Conservation (phyloP, 2,888 invertebrate genomes). For the Spisula solida region DNA sequence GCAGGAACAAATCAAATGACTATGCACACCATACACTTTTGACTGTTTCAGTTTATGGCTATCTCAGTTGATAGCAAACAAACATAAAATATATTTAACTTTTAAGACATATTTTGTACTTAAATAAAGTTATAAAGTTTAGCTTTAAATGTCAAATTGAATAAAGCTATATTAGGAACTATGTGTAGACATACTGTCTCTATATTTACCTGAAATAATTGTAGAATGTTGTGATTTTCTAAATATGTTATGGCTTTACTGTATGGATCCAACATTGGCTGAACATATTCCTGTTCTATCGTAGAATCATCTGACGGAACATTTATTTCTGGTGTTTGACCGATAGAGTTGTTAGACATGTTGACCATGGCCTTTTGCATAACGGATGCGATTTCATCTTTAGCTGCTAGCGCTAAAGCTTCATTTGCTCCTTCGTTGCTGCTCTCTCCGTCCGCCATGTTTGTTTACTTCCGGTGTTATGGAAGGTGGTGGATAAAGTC, state of each 20-base stretch:
- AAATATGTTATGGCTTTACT: slow-evolving; percentile 84
- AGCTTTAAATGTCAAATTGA: too few species aligned
- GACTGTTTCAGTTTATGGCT: too few species aligned
- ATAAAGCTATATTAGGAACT: too few species aligned
- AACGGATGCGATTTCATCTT: slow-evolving; percentile 69
- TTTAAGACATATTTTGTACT: too few species aligned
- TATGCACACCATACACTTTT: too few species aligned
- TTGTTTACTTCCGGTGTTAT: slow-evolving; percentile 73
- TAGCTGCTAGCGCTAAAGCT: slow-evolving; percentile 62
- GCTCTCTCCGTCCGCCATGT: slow-evolving; percentile 62
- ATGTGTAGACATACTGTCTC: too few species aligned
- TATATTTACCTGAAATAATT: slow-evolving; percentile 82
- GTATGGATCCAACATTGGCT: slow-evolving; percentile 83
- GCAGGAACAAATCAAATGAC: too few species aligned
- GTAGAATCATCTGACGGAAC: background rate
- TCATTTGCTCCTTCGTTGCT: slow-evolving; percentile 18
- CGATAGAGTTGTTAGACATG: slow-evolving; percentile 42
- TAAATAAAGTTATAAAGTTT: too few species aligned
- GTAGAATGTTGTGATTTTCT: slow-evolving; percentile 84
- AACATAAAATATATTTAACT: too few species aligned
- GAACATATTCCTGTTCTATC: slow-evolving; percentile 69
- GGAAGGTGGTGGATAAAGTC: slow-evolving; percentile 31
- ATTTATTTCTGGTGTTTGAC: slow-evolving; percentile 42
- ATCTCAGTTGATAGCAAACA: too few species aligned
- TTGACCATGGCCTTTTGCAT: slow-evolving; percentile 71